A percentile compares a stretch with the other conserved stretches of the same genome.
Evolutionary conservation across 2,797 vertebrate species (phyloP).

Genomic region (Ctenosaura bakeri): DNA sequence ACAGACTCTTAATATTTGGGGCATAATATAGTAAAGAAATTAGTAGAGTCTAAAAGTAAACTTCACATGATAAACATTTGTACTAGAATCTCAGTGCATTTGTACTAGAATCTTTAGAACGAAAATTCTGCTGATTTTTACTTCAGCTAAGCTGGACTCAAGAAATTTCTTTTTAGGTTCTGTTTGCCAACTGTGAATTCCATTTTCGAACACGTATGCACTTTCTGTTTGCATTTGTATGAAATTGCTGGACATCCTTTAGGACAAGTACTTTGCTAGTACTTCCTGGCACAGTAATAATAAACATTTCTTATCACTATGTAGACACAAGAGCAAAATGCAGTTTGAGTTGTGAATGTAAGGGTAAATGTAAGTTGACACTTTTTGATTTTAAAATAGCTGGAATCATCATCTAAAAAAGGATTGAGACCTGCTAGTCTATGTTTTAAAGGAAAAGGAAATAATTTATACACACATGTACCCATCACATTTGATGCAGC

Average conservation of each 20-base stretch:
- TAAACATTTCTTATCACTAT: too few species aligned
- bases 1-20: neutral
- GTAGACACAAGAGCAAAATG: neutral
- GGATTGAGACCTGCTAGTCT: neutral
- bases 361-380: neutral
- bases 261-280: neutral
- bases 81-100: neutral
- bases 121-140: neutral
- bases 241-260: neutral
- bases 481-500: neutral
- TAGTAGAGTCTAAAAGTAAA: neutral
- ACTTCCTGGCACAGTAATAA: neutral
- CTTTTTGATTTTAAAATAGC: neutral
- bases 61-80: neutral
- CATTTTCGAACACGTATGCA: neutral
- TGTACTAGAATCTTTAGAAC: too few species aligned
- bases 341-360: neutral
- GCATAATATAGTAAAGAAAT: conserved; percentile 6
- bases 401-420: neutral
- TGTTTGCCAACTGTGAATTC: neutral
- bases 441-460: conserved; percentile 4
- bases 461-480: neutral
- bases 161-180: neutral
- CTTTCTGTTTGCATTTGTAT: neutral
- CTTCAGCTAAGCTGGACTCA: neutral